These are phyloP conservation scores for Rhineura floridana DNA, from an alignment of 2,113 vertebrate species.

Conservation along the genomic window DNA sequence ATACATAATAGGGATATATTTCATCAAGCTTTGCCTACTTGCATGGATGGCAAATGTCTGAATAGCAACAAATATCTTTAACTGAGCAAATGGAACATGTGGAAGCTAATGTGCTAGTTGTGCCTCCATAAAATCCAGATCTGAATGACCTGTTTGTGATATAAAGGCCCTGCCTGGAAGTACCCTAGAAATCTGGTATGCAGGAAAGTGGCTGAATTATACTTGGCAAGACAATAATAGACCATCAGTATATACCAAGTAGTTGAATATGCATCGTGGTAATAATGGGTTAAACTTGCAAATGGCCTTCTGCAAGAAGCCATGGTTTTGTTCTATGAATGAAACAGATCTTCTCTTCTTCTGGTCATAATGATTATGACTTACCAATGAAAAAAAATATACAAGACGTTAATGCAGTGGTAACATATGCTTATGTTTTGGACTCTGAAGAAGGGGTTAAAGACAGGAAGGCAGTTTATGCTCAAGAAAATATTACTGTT, in stretches of 20 bases:
- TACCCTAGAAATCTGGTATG: no score
- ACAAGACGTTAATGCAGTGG: no score
- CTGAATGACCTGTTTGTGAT: no score
- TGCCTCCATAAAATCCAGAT: no score
- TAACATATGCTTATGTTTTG: background rate
- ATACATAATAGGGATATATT: no score
- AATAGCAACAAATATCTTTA: no score
- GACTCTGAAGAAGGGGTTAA: background rate
- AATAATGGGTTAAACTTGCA: background rate
- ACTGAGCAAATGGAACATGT: no score
- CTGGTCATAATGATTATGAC: background rate
- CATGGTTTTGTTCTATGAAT: background rate
- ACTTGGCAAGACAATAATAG: background rate
- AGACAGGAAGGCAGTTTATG: background rate
- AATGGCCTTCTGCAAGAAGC: background rate
- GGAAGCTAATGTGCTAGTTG: no score
- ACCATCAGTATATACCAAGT: background rate
- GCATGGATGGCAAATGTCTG: no score
- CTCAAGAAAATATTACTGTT: constrained; percentile 1
- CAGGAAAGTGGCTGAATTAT: no score
- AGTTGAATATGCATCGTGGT: background rate
- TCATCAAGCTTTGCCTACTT: no score
- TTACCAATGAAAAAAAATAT: background rate
- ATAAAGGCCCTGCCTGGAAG: no score
- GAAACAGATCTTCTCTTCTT: background rate